Base-by-base conservation (phyloP, 2,888 invertebrate genomes). In the Nemurella pictetii region DNA sequence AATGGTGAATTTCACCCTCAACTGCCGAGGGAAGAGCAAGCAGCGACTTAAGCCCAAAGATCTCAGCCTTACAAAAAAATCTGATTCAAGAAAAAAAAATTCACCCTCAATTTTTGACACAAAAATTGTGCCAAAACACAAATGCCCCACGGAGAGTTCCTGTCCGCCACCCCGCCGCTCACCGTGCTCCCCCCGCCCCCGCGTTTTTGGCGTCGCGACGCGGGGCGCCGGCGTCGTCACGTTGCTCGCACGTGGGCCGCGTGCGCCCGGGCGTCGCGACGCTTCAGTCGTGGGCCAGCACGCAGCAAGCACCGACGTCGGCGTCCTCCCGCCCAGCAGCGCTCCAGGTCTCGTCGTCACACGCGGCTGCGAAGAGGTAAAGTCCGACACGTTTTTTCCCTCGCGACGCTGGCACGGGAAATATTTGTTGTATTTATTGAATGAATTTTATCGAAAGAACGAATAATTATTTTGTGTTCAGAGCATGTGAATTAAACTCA, bases 261-360 rank as follows among this genome's bases (percentile, higher is more conserved):
- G 25, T 15, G 26, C 30, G 20, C 15, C 25, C 9, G 77, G 25
- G 84, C 84, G 84, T 84, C 81, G 74, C 84, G 84, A 30, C 84
- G 84, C 55, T 35, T 80, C 84, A 84, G 84, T 84, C 74, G 84
- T 36, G 84, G 84, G 30, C 32, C 25, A 73, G 80, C 73, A 9
- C 84, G 75, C n/a, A 28, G 12, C 73, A 81, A 81, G 55, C 55
- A 55, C 20, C 9, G 55, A 20, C 55, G 27, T 82, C 26, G 82
- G 28, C 72, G 55, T 82, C 82, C 72, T 32, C 32, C 32, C n/a
- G 29, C 29, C 9, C 12, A 15, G 78, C 74, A 78, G 0, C 7
- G 0, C n/a, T 20, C 20, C 15, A 78, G 5, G 28, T 78, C 78
- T 29, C 5, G 27, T 30, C n/a, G n/a, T 7, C 30, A 5, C n/a